Conservation (phyloP, 1,140 invertebrate genomes). For the Heliconius eleuchia region DNA sequence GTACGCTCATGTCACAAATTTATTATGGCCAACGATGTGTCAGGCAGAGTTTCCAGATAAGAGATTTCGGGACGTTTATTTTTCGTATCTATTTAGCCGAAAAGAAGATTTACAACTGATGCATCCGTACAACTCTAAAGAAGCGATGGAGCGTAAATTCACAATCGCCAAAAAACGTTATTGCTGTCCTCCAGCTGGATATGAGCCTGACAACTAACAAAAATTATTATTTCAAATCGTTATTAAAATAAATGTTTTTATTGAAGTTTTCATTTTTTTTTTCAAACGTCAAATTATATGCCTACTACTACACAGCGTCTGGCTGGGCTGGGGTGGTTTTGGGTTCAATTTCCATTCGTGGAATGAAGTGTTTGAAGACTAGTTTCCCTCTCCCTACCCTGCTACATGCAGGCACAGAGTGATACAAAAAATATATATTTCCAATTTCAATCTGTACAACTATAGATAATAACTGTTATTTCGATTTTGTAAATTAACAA, state of each 20-base stretch:
- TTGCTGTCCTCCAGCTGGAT: constrained; percentile 51
- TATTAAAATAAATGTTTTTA: neutral
- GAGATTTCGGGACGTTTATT: constrained; percentile 71
- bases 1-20: constrained; percentile 61
- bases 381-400: too few relatives aligned
- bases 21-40: constrained; percentile 69
- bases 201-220: constrained; percentile 32
- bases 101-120: constrained; percentile 62
- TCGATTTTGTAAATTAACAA: too few relatives aligned
- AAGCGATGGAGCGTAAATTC: constrained; percentile 51
- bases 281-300: neutral
- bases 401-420: too few relatives aligned
- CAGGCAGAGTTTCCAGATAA: constrained; percentile 67
- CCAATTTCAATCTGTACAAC: too few relatives aligned
- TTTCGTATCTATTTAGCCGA: constrained; percentile 62
- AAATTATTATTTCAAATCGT: neutral
- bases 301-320: too few relatives aligned
- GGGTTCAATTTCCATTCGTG: too few relatives aligned
- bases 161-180: constrained; percentile 52
- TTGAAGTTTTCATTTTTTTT: neutral
- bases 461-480: too few relatives aligned
- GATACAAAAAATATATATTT: too few relatives aligned
- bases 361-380: too few relatives aligned
- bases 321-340: too few relatives aligned
- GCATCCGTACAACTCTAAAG: constrained; percentile 64